A percentile compares a stretch with the other conserved stretches of the same genome.
Conservation (phyloP, 2,888 invertebrate species). For the Odontomyia ornata region DNA sequence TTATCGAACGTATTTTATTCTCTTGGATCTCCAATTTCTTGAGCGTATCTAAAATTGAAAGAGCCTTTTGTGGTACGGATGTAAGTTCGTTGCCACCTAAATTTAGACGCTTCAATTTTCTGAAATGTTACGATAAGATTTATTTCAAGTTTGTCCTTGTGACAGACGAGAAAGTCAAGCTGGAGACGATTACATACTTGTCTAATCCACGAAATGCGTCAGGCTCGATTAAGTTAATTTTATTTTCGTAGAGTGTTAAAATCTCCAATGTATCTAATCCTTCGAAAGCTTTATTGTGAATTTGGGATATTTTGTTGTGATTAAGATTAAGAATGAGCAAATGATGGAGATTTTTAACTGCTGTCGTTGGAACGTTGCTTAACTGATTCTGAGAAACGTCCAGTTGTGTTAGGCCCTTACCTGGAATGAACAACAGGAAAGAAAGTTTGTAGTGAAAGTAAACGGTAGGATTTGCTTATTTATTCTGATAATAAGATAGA, state of each 20-base stretch:
- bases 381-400: conserved; percentile 89
- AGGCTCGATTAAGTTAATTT: conserved; percentile 79
- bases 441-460: background rate
- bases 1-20: conserved; percentile 79
- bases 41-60: conserved; percentile 80
- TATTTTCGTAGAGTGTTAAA: conserved; percentile 86
- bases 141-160: conserved; percentile 60
- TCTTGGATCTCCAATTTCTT: conserved; percentile 90
- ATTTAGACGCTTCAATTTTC: conserved; percentile 84
- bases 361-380: conserved; percentile 80
- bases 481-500: no score
- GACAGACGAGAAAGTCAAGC: background rate
- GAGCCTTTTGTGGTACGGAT: conserved; percentile 79
- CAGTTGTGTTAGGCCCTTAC: conserved; percentile 85
- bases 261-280: conserved; percentile 88
- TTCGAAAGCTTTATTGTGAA: conserved; percentile 84
- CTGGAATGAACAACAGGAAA: conserved; percentile 65
- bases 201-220: conserved; percentile 88
- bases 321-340: conserved; percentile 88
- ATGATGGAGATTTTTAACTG: conserved; percentile 82
- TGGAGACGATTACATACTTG: conserved; percentile 67
- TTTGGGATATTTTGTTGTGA: conserved; percentile 82
- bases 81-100: conserved; percentile 84
- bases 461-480: background rate
- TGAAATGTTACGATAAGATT: conserved; percentile 56